A percentile compares a stretch with the other conserved stretches of the same genome.
Evolutionary conservation across 2,113 vertebrate genomes (phyloP).

Genomic region (Suricata suricatta): DNA sequence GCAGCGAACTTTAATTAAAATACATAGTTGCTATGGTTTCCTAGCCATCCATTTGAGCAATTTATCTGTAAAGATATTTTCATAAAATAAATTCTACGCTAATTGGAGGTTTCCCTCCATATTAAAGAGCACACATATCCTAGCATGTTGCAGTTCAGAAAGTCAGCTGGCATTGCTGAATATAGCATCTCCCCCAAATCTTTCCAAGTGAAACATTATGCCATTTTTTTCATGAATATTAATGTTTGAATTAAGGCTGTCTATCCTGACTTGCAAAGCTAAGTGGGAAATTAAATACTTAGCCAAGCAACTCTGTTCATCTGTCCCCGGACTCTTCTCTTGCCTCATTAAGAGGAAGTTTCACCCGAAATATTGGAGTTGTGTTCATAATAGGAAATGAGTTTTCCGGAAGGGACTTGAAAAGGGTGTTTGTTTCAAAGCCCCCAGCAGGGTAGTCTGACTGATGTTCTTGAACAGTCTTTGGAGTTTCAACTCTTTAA

Average conservation of each 20-base stretch:
- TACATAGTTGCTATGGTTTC: conserved; percentile 70
- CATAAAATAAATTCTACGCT: conserved; percentile 54
- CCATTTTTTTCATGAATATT: conserved; percentile 64
- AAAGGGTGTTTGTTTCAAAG: conserved; percentile 16
- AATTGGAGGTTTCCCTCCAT: conserved; percentile 33
- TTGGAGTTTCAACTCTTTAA: conserved; percentile 3
- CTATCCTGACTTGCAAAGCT: conserved; percentile 46
- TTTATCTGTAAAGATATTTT: conserved; percentile 66
- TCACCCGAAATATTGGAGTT: conserved; percentile 49
- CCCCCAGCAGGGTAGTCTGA: background rate
- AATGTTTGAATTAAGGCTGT: conserved; percentile 16
- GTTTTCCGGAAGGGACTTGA: conserved; percentile 53
- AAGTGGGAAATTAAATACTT: conserved; percentile 71
- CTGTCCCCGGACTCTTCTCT: conserved; percentile 33
- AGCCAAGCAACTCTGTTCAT: conserved; percentile 17
- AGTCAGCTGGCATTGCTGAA: background rate
- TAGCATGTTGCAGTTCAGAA: background rate
- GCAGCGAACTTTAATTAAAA: conserved; percentile 65
- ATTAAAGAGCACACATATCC: background rate
- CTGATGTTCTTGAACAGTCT: background rate
- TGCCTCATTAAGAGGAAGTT: conserved; percentile 58
- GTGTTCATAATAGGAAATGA: conserved; percentile 56
- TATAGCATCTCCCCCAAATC: background rate
- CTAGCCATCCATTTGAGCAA: background rate
- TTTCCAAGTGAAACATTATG: conserved; percentile 19